Evolutionary conservation across 2,113 vertebrate genomes (phyloP).

Genomic region (Bambusicola thoracicus): DNA sequence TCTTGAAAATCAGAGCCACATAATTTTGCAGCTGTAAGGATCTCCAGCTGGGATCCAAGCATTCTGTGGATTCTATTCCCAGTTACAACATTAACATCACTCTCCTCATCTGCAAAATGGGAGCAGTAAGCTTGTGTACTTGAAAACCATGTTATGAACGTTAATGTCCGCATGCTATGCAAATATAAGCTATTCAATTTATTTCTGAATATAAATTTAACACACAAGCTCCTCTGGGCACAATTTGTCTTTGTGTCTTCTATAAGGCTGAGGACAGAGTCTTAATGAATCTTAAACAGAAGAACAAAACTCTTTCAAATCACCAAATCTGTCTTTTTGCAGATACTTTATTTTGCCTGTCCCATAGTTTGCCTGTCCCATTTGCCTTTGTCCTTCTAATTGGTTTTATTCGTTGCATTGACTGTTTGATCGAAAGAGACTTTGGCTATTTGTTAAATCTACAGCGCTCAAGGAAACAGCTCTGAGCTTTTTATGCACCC

Average conservation of each 20-base stretch:
- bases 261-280: not conserved
- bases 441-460: slow-evolving; percentile 45
- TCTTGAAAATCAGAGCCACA: not conserved
- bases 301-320: not conserved
- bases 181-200: not conserved
- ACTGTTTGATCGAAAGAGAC: slow-evolving; percentile 1
- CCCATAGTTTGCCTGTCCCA: not conserved
- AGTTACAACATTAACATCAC: not conserved
- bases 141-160: not conserved
- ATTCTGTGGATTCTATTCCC: not conserved
- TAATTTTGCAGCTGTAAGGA: not conserved
- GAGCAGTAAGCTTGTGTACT: not conserved
- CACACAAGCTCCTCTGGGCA: not conserved
- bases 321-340: not conserved
- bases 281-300: not conserved
- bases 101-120: not conserved
- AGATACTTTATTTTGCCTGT: not conserved
- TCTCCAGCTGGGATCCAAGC: not conserved
- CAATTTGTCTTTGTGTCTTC: not conserved
- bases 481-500: not conserved
- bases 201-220: not conserved
- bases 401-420: slow-evolving; percentile 17
- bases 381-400: slow-evolving; percentile 33
- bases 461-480: not conserved
- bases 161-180: not conserved